Evolutionary conservation across 2,113 vertebrate genomes (phyloP), one percentile per base, ranked within the genome.

Genomic region (Cebus imitator): DNA sequence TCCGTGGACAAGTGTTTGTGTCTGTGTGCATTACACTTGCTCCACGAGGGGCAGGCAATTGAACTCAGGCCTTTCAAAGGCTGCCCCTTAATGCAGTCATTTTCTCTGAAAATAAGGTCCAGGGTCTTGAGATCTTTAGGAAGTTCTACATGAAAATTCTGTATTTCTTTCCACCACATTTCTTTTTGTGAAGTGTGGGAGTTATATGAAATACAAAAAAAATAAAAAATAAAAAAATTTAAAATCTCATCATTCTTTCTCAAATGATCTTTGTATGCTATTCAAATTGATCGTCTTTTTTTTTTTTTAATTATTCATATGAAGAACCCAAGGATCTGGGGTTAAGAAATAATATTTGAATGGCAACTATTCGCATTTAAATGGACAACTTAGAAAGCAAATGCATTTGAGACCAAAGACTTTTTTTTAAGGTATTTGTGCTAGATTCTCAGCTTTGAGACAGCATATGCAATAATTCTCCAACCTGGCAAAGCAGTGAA

Each of bases 301-400:
- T 66, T 37, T 40, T 25, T 25, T 20, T 37, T 23, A 40, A 21
- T 72, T 72, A 83, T 85, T 93, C 75, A 85, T 66, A 72, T 32
- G 66, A 93, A n/a, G 30, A 90, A 66, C 66, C 70, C 37, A 68
- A 80, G 52, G 45, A 68, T 94, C 17, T 27, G 43, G 50, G 52
- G 37, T 87, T 92, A 95, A 84, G 95, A 90, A 83, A 57, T 78
- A 66, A 83, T 82, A 92, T 73, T 87, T 23, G 45, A 96, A 86
- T 68, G 80, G 78, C 55, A 86, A n/a, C 84, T 79, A 50, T 68
- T 50, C 52, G 18, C 55, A 76, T 43, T 76, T 79, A 66, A 79
- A 93, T 35, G n/a, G n/a, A 43, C 32, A 94, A 50, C 82, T 96
- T n/a, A 81, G 48, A 97, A 98, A 97, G 20, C 0, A 91, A 64